Evolutionary conservation across 2,888 invertebrate species (phyloP), one percentile per base, ranked within the genome.

Genomic region (Cerastoderma edule): DNA sequence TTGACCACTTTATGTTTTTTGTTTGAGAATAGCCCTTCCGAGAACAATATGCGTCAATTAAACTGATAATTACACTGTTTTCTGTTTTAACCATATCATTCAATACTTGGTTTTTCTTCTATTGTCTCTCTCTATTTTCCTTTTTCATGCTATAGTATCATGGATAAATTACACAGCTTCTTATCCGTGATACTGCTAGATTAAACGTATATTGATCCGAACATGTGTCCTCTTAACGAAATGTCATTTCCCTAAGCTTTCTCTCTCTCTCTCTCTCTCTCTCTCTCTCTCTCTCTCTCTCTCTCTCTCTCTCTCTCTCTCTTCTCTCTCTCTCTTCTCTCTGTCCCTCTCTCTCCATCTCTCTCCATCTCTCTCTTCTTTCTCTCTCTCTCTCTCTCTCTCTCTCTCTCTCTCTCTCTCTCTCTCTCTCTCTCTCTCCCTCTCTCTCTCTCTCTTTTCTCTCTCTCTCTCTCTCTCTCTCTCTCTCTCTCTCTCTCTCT

Each of bases 161-260:
- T 68, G 3, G 91, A 96, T 98, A 94, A 98, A 98, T 93, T 98
- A 98, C 94, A 78, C 95, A 97, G 0, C 94, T 98, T 46, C 97
- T 98, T 93, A 96, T 96, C 90, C 98, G 98, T 92, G 97, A 98
- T 93, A 96, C 98, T 90, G 97, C 97, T 93, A 93, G 96, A 60
- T 97, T 96, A 89, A 96, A 95, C 60, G 96, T 96, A 75, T 98
- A 98, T n/a, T 98, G 98, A 0, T 94, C 95, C 83, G 94, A 96
- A 81, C 93, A 98, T 4, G 96, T 95, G 98, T 98, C 60, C 5
- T 19, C n/a, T n/a, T 19, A 19, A 19, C 46, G 16, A 2, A 19
- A 19, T 46, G n/a, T 46, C 46, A 46, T n/a, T 19, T 46, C 16
- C 39, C 8, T 39, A 39, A n/a, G n/a, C 16, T 39, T 39, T 39